These are phyloP conservation scores for Pipra filicauda DNA, from an alignment of 2,113 vertebrate species.

Conservation along the genomic window DNA sequence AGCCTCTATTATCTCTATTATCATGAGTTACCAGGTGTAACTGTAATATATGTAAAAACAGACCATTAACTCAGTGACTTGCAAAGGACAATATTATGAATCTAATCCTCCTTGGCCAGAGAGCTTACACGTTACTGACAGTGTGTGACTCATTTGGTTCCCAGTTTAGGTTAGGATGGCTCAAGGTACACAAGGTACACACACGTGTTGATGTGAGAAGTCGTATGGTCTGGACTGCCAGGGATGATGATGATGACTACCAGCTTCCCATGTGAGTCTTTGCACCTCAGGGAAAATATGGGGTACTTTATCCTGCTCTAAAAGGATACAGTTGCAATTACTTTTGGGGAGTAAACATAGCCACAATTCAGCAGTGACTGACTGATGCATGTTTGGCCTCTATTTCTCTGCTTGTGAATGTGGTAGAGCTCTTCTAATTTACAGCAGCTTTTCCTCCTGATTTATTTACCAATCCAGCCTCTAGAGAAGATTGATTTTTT, in stretches of 20 bases:
- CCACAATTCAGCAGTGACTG: neutral
- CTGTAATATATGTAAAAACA: neutral
- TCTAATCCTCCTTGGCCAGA: neutral
- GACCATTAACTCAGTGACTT: neutral
- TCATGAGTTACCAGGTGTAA: neutral
- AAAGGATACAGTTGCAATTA: neutral
- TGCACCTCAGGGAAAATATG: neutral
- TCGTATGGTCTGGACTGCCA: neutral
- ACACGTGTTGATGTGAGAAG: neutral
- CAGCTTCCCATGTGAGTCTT: neutral
- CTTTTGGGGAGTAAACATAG: neutral
- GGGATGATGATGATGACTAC: neutral
- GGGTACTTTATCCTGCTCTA: neutral
- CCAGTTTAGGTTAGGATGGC: neutral
- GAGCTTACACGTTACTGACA: neutral
- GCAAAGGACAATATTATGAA: neutral
- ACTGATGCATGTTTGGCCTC: neutral
- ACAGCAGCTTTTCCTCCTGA: neutral
- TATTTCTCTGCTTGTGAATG: neutral
- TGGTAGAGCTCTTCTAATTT: slow-evolving; percentile 1
- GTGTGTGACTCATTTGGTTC: neutral
- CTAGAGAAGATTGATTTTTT: slow-evolving; percentile 44
- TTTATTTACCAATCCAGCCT: slow-evolving; percentile 29
- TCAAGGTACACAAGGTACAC: neutral
- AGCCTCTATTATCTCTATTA: neutral